Evolutionary conservation across 2,797 vertebrate genomes (phyloP).

Genomic region (Onychomys torridus): DNA sequence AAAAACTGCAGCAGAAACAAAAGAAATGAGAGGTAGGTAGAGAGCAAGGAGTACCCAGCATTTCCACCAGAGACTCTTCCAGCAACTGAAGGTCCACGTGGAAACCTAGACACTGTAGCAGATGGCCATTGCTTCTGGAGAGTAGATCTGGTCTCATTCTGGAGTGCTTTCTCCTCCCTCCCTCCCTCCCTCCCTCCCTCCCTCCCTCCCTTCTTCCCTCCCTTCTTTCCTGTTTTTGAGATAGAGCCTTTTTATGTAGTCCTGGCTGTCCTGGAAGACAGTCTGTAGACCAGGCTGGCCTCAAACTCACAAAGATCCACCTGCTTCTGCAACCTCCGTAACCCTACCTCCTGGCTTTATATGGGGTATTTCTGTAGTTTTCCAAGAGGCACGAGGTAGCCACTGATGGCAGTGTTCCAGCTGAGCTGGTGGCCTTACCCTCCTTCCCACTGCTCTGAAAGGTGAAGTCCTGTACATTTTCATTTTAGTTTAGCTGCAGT

Average conservation of each 20-base stretch:
- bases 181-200: neutral
- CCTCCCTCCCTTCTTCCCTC: too few species aligned
- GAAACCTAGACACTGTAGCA: neutral
- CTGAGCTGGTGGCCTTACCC: neutral
- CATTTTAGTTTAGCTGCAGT: neutral
- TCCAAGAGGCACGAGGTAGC: too few species aligned
- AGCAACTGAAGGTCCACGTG: accelerated
- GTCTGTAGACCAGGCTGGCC: neutral
- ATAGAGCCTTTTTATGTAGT: neutral
- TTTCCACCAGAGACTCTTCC: neutral
- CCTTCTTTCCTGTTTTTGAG: neutral
- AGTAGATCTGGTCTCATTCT: too few species aligned
- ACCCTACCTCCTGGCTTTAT: neutral
- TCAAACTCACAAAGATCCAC: neutral
- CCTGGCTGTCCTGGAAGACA: neutral
- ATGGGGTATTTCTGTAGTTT: neutral
- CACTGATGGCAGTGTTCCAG: too few species aligned
- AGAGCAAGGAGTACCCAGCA: neutral
- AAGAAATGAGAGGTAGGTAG: neutral
- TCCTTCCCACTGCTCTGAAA: neutral
- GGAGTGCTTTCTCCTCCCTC: neutral
- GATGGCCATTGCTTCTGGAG: accelerated
- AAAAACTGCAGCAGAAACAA: neutral
- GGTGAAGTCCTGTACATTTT: neutral
- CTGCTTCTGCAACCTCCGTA: neutral